Evolutionary conservation across 2,888 invertebrate species (phyloP), one percentile per base, ranked within the genome.

Genomic region (Margaritifera margaritifera): DNA sequence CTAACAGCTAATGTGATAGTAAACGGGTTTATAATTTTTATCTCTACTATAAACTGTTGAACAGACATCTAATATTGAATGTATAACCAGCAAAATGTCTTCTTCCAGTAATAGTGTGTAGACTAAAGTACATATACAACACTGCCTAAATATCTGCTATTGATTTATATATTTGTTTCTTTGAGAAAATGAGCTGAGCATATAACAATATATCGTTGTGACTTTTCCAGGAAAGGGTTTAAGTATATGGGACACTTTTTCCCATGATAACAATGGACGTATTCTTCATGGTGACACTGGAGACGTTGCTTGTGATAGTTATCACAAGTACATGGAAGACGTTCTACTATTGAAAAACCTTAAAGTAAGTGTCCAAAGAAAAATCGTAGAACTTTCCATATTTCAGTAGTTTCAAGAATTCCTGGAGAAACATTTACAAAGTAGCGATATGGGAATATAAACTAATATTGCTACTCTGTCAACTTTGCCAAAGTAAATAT

Each of bases 271-370:
- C 0, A 42, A 42, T 11, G 93, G 93, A 72, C 71, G 69, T 27
- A 68, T 77, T 4, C 54, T 68, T 54, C 92, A 92, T 89, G 92
- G 89, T 54, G 91, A 91, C 20, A 93, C 91, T 58, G 94, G 92
- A 0, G 93, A 94, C 81, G 87, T 93, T 0, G 92, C 94, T 0
- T 92, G 92, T 69, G 93, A 94, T 84, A 93, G 93, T 52, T 94
- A 93, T 87, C 92, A 93, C 85, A 91, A 90, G 68, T 92, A 92
- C 86, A 89, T 90, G 74, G 91, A 92, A 22, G 94, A 94, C 81
- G 91, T 94, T 0, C 80, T 88, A 55, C 84, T 93, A 27, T 82
- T 94, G 68, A 91, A 90, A 64, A 84, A 91, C 19, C 67, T 81
- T n/a, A 77, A 77, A 72, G 80, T 81, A 72, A 27, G 52, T 42